Conservation (phyloP, 2,888 invertebrate species). For the Parthenolecanium corni region DNA sequence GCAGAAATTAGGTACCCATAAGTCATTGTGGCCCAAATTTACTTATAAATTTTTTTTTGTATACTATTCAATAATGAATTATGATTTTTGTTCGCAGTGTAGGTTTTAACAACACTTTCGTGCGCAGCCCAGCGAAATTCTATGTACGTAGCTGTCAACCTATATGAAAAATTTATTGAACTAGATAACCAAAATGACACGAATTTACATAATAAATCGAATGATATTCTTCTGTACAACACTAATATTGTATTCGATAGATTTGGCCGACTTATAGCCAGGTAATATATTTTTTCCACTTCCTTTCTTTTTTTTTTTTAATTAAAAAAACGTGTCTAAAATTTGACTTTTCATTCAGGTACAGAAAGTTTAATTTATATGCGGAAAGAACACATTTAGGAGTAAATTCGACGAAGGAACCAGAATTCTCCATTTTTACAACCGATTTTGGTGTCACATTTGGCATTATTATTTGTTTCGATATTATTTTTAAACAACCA, state of each 20-base stretch:
- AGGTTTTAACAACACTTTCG: slow-evolving; percentile 49
- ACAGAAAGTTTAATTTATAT: slow-evolving; percentile 43
- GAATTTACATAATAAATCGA: slow-evolving; percentile 43
- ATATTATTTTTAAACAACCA: slow-evolving; percentile 63
- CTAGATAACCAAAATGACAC: slow-evolving; percentile 43
- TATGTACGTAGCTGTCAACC: slow-evolving; percentile 59
- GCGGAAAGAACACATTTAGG: slow-evolving; percentile 37
- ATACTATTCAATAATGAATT: too few species aligned
- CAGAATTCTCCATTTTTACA: slow-evolving; percentile 50
- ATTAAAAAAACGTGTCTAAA: neutral
- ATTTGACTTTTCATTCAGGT: slow-evolving; percentile 35
- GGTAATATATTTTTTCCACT: slow-evolving; percentile 39
- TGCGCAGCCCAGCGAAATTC: slow-evolving; percentile 46
- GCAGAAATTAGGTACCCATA: too few species aligned
- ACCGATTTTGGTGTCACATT: slow-evolving; percentile 70
- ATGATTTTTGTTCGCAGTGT: neutral
- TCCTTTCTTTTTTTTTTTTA: neutral
- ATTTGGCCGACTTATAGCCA: slow-evolving; percentile 54
- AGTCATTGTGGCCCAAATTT: too few species aligned
- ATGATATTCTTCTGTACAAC: slow-evolving; percentile 47
- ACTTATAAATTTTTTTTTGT: too few species aligned
- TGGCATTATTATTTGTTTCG: slow-evolving; percentile 73
- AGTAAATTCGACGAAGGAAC: slow-evolving; percentile 42
- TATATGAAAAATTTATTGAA: slow-evolving; percentile 44
- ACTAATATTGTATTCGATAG: slow-evolving; percentile 68